phyloP scores from a whole-genome alignment of 2,113 vertebrate genomes.

The Ictalurus punctatus region DNA sequence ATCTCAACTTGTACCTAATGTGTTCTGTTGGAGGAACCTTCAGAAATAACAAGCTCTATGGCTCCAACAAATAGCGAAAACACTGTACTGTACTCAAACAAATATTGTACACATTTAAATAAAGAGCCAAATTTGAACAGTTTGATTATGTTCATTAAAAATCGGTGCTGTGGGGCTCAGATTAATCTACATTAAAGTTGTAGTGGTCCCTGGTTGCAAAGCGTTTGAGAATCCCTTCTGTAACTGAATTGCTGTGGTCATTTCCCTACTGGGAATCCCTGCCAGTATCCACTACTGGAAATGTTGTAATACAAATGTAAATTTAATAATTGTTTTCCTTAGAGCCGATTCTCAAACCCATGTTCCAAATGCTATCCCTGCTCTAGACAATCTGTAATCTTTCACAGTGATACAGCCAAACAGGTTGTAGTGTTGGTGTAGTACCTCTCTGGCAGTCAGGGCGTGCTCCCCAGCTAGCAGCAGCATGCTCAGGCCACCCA shows the following conservation, averaged over 20 bases:
- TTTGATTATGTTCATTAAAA: neutral
- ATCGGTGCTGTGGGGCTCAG: neutral
- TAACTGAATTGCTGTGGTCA: neutral
- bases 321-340: neutral
- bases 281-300: neutral
- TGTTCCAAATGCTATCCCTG: neutral
- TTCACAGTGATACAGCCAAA: neutral
- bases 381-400: neutral
- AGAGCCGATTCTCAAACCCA: too few relatives aligned
- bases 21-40: neutral
- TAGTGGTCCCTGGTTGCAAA: neutral
- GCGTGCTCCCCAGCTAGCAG: constrained; percentile 95
- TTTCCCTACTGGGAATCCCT: neutral
- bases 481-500: constrained; percentile 98
- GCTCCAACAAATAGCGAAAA: neutral
- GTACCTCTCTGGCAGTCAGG: constrained; percentile 91
- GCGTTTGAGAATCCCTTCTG: neutral
- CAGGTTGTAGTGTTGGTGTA: constrained; percentile 29
- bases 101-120: neutral
- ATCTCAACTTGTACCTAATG: neutral
- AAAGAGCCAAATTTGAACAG: neutral
- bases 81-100: too few relatives aligned
- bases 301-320: neutral
- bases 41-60: neutral
- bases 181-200: neutral